phyloP scores from a whole-genome alignment of 1,140 invertebrate genomes.

The Bombyx mandarina region DNA sequence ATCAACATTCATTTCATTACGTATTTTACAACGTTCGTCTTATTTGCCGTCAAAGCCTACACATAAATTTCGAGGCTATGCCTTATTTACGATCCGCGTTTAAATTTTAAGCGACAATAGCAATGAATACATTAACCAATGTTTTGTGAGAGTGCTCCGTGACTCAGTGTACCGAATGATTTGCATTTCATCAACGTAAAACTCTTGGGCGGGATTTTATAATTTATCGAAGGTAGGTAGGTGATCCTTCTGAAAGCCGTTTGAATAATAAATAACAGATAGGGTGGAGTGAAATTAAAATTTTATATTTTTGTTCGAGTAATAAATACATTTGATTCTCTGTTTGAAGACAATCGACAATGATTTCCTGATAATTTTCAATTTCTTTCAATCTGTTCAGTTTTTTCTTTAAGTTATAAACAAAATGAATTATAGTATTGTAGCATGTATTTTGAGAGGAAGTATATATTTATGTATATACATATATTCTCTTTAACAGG shows the following conservation, averaged over 20 bases:
- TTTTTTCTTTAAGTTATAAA: too few relatives aligned
- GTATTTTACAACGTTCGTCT: too few relatives aligned
- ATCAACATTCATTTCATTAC: too few relatives aligned
- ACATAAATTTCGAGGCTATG: background rate
- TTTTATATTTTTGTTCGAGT: slow-evolving; percentile 22
- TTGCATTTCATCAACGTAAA: slow-evolving; percentile 35
- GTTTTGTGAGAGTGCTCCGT: slow-evolving; percentile 8
- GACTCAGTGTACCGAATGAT: slow-evolving; percentile 16
- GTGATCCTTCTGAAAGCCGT: slow-evolving; percentile 27
- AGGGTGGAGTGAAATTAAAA: slow-evolving; percentile 24
- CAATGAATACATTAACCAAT: slow-evolving; percentile 19
- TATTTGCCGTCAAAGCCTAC: too few relatives aligned
- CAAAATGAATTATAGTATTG: too few relatives aligned
- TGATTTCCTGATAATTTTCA: too few relatives aligned
- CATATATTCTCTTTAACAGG: too few relatives aligned
- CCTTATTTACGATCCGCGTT: slow-evolving; percentile 3
- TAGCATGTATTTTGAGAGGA: too few relatives aligned
- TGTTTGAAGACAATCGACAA: too few relatives aligned
- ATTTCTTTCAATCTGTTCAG: too few relatives aligned
- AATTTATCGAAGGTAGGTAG: slow-evolving; percentile 35
- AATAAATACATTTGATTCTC: background rate
- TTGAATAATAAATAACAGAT: slow-evolving; percentile 31
- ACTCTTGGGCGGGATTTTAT: slow-evolving; percentile 26
- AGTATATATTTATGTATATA: too few relatives aligned
- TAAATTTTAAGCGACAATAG: slow-evolving; percentile 4